These are phyloP conservation scores for Leuctra nigra DNA, from an alignment of 2,888 invertebrate genomes.

Conservation along the genomic window DNA sequence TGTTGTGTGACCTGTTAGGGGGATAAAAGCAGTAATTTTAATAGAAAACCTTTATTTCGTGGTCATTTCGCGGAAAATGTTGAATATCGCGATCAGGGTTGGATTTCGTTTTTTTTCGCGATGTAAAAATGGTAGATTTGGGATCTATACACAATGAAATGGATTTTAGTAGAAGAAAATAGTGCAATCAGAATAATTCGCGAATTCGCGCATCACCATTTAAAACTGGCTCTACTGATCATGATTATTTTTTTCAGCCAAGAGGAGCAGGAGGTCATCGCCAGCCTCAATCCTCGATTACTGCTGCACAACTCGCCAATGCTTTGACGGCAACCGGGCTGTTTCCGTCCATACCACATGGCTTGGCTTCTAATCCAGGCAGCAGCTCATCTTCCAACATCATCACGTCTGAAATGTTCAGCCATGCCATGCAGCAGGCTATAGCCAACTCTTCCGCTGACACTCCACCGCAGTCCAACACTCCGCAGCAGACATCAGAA, in stretches of 20 bases:
- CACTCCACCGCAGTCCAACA: conserved; percentile 26
- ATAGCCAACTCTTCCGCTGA: conserved; percentile 32
- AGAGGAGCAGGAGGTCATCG: conserved; percentile 31
- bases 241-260: conserved; percentile 35
- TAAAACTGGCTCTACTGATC: too few species aligned
- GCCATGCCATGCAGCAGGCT: conserved; percentile 68
- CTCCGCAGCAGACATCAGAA: conserved; percentile 31
- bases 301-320: conserved; percentile 66
- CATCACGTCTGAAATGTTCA: conserved; percentile 74
- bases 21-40: too few species aligned
- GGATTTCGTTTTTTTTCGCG: too few species aligned
- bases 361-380: conserved; percentile 29
- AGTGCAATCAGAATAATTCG: too few species aligned
- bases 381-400: conserved; percentile 36
- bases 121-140: too few species aligned
- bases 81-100: too few species aligned
- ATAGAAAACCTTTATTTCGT: too few species aligned
- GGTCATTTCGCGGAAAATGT: too few species aligned
- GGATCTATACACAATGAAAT: too few species aligned
- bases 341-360: conserved; percentile 5
- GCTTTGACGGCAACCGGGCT: conserved; percentile 52
- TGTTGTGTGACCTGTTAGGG: too few species aligned
- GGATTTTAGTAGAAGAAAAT: too few species aligned
- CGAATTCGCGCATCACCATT: too few species aligned
- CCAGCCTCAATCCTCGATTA: conserved; percentile 47